phyloP scores from a whole-genome alignment of 2,888 invertebrate species.

The Athripsodes cinereus region DNA sequence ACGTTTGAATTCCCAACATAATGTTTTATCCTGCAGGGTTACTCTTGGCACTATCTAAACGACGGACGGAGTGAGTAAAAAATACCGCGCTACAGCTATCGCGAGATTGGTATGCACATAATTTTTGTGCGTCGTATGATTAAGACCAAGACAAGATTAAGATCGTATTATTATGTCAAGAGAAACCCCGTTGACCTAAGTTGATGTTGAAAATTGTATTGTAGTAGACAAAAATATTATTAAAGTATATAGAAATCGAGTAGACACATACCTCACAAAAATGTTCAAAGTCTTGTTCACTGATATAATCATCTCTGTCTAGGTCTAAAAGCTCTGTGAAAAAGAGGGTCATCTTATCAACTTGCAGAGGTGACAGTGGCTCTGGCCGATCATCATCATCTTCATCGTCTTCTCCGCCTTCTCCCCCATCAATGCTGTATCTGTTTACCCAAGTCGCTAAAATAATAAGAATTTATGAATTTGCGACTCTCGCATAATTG shows the following conservation, averaged over 20 bases:
- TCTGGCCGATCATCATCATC: constrained; percentile 49
- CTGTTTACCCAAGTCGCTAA: constrained; percentile 71
- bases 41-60: too few species aligned
- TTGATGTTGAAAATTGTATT: too few species aligned
- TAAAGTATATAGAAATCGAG: neutral
- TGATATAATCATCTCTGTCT: constrained; percentile 65
- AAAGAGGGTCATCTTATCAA: constrained; percentile 65
- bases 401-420: constrained; percentile 50
- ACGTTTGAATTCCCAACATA: too few species aligned
- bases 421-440: constrained; percentile 59
- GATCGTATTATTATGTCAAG: too few species aligned
- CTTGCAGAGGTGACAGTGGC: constrained; percentile 55
- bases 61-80: too few species aligned
- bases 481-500: neutral
- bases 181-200: too few species aligned
- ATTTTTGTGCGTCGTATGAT: too few species aligned
- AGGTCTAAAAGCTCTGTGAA: constrained; percentile 65
- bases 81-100: too few species aligned
- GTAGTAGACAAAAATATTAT: too few species aligned
- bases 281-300: constrained; percentile 63
- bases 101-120: too few species aligned
- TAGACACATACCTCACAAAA: constrained; percentile 61
- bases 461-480: neutral
- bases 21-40: too few species aligned
- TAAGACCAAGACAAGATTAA: too few species aligned